Base-by-base conservation (phyloP, 1,140 invertebrate genomes). In the Zaprionus vittiger region DNA sequence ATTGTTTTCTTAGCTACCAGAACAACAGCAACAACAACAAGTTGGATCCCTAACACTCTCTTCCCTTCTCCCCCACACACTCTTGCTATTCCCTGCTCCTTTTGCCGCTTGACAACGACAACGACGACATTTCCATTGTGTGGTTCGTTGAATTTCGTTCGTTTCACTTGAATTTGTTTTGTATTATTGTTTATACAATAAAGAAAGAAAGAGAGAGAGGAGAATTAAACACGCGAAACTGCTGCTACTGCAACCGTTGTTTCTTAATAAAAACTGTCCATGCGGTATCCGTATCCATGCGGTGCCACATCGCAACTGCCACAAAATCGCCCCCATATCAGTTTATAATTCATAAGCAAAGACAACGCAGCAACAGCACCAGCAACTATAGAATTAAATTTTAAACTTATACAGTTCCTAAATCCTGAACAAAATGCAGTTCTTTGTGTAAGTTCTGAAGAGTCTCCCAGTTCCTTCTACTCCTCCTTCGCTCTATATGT, bases 1-100 rank as follows among this genome's bases (percentile, higher is more conserved):
- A 89, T 84, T 90, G 81, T 90, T 89, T 87, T 87, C 75, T 72
- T 89, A 73, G 80, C 71, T 76, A 83, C 80, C 73, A 65, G 31
- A 34, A 34, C 31, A 34, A 34, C 31, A 11, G 0, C 7, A 31
- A 31, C 47, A 64, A 65, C 55, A 73, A 26, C 24, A 69, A 81
- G 52, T 65, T 12, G 41, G 62, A 41, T 37, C 47, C 64, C 71
- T 28, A 57, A n/a, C 54, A 5, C 60, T 17, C 5, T 52, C 26
- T 24, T 34, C 17, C 14, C 1, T 12, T 20, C n/a, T 14, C 28
- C 31, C 15, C 38, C 34, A 5, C 34, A 52, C 49, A 17, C 75
- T n/a, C 17, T 60, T 2, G 12, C 20, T 34, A 62, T 41, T n/a
- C 38, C 47, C 59, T 38, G 41, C n/a, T 31, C 22, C 47, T 44